Conservation (phyloP, 2,797 vertebrate species). For the Eidolon dupreanum region DNA sequence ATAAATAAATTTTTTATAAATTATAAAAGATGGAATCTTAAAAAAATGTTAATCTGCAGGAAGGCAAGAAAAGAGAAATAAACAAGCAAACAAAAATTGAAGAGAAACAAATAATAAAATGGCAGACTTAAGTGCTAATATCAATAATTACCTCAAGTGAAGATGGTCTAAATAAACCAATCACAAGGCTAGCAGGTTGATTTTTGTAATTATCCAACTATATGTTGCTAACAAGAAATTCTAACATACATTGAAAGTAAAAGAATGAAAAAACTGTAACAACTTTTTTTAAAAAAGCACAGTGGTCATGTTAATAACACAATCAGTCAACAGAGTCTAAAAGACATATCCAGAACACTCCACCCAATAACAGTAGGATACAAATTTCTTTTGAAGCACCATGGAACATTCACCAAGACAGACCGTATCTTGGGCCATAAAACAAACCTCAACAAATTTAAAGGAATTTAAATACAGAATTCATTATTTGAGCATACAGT, state of each 20-base stretch:
- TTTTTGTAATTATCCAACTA: constrained; percentile 2
- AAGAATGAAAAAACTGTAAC: not conserved
- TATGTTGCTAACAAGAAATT: constrained; percentile 34
- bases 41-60: not conserved
- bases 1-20: not conserved
- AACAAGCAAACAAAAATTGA: not conserved
- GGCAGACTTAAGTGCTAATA: not conserved
- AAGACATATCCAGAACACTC: not conserved
- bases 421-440: not conserved
- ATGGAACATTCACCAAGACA: not conserved
- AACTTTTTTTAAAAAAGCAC: not conserved
- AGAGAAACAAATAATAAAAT: not conserved
- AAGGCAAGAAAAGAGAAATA: not conserved
- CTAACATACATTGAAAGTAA: not conserved
- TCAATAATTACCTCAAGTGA: not conserved
- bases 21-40: not conserved
- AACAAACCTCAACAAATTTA: not conserved
- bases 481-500: not conserved
- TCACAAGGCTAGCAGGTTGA: not conserved
- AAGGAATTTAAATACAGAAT: not conserved
- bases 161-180: not conserved
- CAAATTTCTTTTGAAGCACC: not conserved
- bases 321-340: not conserved
- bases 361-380: not conserved
- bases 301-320: not conserved